These are phyloP conservation scores for Amiota minor DNA, from an alignment of 2,888 invertebrate species.

Conservation along the genomic window DNA sequence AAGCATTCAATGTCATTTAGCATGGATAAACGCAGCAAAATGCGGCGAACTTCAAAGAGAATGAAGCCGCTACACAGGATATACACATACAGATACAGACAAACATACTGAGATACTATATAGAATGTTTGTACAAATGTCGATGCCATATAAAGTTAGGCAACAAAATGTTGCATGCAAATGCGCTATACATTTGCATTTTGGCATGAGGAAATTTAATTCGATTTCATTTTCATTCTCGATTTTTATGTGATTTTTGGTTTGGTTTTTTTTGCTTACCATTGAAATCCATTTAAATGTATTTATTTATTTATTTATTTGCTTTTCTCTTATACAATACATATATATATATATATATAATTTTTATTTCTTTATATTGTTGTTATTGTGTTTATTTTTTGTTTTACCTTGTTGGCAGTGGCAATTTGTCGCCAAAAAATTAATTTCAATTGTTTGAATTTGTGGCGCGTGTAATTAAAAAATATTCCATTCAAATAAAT, in stretches of 20 bases:
- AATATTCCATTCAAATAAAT: background rate
- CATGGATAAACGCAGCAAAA: slow-evolving; percentile 13
- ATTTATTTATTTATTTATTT: background rate
- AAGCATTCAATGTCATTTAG: slow-evolving; percentile 23
- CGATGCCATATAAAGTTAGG: background rate
- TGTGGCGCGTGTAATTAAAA: slow-evolving; percentile 28
- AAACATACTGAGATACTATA: background rate
- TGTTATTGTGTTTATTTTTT: background rate
- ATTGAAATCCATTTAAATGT: slow-evolving; percentile 13
- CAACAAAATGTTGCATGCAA: slow-evolving; percentile 2
- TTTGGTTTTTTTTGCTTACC: background rate
- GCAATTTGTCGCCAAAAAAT: slow-evolving; percentile 25
- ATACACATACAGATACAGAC: background rate
- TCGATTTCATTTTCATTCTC: slow-evolving; percentile 7
- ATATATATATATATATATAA: too few species aligned
- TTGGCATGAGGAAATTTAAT: slow-evolving; percentile 20
- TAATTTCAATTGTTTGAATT: slow-evolving; percentile 28
- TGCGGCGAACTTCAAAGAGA: background rate
- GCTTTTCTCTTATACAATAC: background rate
- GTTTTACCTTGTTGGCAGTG: background rate
- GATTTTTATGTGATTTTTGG: slow-evolving; percentile 25
- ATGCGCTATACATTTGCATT: slow-evolving; percentile 12
- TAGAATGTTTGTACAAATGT: too few species aligned
- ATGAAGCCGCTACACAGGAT: background rate
- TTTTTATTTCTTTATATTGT: background rate